Base-by-base conservation (phyloP, 2,797 vertebrate species). In the Pseudochirops corinnae region DNA sequence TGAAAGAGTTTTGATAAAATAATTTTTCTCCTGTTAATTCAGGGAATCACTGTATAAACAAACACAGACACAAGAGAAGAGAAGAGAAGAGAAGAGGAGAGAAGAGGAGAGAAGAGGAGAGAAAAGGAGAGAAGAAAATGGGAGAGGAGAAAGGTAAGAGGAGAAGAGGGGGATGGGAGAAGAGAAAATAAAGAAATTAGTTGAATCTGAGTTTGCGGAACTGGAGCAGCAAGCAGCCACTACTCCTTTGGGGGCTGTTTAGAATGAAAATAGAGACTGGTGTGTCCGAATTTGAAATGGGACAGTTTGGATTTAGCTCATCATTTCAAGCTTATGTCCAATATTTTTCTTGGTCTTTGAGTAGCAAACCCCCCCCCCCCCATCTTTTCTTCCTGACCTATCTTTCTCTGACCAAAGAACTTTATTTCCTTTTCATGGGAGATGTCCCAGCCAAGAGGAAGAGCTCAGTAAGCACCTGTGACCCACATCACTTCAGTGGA, bases 251-350 rank as follows among this genome's bases (percentile, higher is more conserved):
- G 11, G 52, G 53, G n/a, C 4, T n/a, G 29, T 39, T 56, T 74
- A 33, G 55, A 91, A 74, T 82, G 55, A 92, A 95, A 95, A 94
- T 56, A 58, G 52, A 55, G 29, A 82, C 94, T 28, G 2, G 16
- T 92, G 53, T 46, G 39, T 60, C n/a, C 11, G 4, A 90, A 62
- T n/a, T 46, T 56, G 14, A 91, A 53, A 55, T 55, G 90, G 21
- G 31, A 62, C 60, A 1, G 0, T 31, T n/a, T 52, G 92, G 33
- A 24, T 90, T 94, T 67, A 26, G 21, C 91, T 92, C 56, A 95
- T 56, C 39, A 60, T 0, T 13, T 57, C 90, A 55, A 96, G 55
- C 90, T 97, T 92, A 33, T 0, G 0, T 62, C 67, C 21, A 82
- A 18, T 29, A 74, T 93, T 94, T 55, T 33, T 24, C 60, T 67